These are phyloP conservation scores for Synanthedon formicaeformis DNA, from an alignment of 2,888 invertebrate species.

Conservation along the genomic window DNA sequence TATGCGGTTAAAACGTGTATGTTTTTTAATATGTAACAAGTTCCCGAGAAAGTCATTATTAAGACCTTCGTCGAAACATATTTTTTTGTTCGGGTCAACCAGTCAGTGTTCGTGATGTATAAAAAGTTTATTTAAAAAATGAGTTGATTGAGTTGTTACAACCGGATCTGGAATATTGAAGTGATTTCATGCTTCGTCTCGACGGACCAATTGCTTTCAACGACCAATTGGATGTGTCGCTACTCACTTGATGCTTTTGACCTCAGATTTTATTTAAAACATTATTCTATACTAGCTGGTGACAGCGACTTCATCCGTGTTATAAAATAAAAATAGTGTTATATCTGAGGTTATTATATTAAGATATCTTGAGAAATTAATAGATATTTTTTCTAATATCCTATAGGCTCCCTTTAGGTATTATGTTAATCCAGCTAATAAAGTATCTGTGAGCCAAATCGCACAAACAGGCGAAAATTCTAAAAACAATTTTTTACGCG, in stretches of 20 bases:
- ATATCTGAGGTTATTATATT: no score
- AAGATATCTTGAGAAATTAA: no score
- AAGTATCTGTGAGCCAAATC: no score
- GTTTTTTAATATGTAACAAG: slow-evolving; percentile 23
- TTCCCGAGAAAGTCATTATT: slow-evolving; percentile 57
- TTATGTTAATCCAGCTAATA: no score
- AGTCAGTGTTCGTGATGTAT: slow-evolving; percentile 34
- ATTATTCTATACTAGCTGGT: no score
- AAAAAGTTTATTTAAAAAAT: slow-evolving; percentile 56
- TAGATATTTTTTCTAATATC: no score
- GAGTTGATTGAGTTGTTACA: slow-evolving; percentile 66
- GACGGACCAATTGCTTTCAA: slow-evolving; percentile 23
- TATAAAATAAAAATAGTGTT: no score
- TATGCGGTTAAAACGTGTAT: neutral
- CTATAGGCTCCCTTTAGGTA: no score
- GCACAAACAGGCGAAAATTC: no score
- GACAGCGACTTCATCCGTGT: no score
- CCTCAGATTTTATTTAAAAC: neutral
- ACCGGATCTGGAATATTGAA: slow-evolving; percentile 23
- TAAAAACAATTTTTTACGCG: no score
- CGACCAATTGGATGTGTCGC: slow-evolving; percentile 17
- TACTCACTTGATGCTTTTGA: slow-evolving; percentile 1
- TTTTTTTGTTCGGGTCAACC: slow-evolving; percentile 31
- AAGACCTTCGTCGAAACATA: slow-evolving; percentile 40
- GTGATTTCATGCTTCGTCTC: slow-evolving; percentile 17